These are phyloP conservation scores for Coturnix japonica DNA, from an alignment of 2,113 vertebrate species.

Conservation along the genomic window DNA sequence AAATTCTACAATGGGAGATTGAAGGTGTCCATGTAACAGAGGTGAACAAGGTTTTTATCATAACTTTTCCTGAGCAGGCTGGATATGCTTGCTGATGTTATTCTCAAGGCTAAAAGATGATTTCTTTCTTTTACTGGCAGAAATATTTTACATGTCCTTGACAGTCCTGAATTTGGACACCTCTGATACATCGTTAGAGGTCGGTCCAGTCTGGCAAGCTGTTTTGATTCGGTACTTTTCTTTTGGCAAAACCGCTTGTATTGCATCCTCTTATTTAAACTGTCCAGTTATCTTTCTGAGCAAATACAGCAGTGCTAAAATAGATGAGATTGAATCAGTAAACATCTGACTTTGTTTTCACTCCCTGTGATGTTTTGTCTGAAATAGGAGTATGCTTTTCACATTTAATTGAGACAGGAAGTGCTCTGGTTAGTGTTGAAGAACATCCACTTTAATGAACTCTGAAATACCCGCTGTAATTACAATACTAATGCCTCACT, in stretches of 20 bases:
- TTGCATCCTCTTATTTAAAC: not conserved
- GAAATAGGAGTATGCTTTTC: not conserved
- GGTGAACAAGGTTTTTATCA: not conserved
- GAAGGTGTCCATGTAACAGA: conserved; percentile 2
- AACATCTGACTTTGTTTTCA: not conserved
- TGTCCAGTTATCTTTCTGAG: not conserved
- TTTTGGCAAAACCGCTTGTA: not conserved
- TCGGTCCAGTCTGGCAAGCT: not conserved
- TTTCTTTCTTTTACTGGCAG: not conserved
- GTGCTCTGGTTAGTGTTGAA: not conserved
- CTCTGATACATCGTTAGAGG: not conserved
- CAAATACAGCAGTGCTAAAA: not conserved
- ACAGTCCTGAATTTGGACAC: not conserved
- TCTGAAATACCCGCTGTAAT: not conserved
- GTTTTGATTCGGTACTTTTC: not conserved
- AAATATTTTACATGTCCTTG: conserved; percentile 3
- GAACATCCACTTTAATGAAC: not conserved
- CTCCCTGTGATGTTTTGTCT: not conserved
- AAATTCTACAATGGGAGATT: not conserved
- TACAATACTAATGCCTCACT: not conserved
- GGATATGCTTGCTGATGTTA: not conserved
- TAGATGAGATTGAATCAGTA: not conserved
- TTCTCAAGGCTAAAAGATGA: not conserved
- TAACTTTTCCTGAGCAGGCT: not conserved
- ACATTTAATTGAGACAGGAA: not conserved